phyloP scores from a whole-genome alignment of 2,888 invertebrate genomes.

The Erannis defoliaria region DNA sequence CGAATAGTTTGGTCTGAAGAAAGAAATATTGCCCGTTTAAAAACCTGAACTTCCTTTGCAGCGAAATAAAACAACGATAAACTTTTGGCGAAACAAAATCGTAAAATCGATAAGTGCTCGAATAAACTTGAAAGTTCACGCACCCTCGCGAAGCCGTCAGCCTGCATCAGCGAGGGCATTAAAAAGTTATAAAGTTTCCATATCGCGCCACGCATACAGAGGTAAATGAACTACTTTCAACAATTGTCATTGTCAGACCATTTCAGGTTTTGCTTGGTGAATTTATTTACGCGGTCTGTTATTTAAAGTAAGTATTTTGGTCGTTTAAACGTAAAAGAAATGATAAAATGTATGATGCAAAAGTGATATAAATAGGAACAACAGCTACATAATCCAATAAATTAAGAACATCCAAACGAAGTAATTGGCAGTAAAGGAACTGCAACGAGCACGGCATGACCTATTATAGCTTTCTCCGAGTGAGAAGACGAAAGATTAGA shows the following conservation, averaged over 20 bases:
- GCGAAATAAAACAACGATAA: constrained; percentile 10
- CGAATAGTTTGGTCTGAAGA: constrained; percentile 8
- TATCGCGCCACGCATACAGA: constrained; percentile 18
- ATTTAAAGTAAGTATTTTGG: not conserved
- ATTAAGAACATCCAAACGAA: constrained; percentile 40
- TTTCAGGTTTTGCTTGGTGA: not conserved
- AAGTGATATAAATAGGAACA: not conserved
- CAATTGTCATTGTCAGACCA: constrained; percentile 10
- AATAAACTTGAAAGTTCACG: constrained; percentile 28
- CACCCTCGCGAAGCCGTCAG: constrained; percentile 17
- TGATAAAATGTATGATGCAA: not conserved
- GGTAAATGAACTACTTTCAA: constrained; percentile 15
- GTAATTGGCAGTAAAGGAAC: constrained; percentile 41
- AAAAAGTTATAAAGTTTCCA: constrained; percentile 31
- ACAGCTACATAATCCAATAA: constrained; percentile 28
- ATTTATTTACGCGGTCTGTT: not conserved
- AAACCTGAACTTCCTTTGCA: not conserved
- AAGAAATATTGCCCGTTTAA: constrained; percentile 12
- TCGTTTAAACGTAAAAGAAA: not conserved
- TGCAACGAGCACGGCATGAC: constrained; percentile 49
- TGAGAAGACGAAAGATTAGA: constrained; percentile 69
- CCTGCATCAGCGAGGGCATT: constrained; percentile 20
- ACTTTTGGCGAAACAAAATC: constrained; percentile 20
- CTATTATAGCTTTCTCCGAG: constrained; percentile 72
- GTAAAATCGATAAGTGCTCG: constrained; percentile 18